phyloP scores from a whole-genome alignment of 2,797 vertebrate species.

The Lutra lutra region DNA sequence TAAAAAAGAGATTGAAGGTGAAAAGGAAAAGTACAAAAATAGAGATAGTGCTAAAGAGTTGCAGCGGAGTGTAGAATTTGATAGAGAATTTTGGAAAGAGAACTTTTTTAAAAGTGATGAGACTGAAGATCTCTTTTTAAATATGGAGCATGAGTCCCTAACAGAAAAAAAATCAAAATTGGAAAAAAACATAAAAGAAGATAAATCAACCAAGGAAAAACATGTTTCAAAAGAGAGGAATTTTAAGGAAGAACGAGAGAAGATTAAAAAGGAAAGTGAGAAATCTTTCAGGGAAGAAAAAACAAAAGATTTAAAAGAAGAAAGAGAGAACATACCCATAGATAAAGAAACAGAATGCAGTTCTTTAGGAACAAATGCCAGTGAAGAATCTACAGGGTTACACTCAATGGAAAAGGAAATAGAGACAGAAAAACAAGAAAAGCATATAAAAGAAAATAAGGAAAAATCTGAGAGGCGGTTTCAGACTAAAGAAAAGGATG shows the following conservation, averaged over 20 bases:
- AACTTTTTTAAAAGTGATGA: conserved; percentile 99
- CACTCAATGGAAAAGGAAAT: conserved; percentile 84
- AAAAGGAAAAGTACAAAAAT: conserved; percentile 93
- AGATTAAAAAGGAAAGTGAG: conserved; percentile 93
- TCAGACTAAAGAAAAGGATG: conserved; percentile 93
- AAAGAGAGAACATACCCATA: conserved; percentile 88
- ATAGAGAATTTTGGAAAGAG: conserved; percentile 99
- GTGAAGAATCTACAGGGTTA: conserved; percentile 77
- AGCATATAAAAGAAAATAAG: conserved; percentile 87
- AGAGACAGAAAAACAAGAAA: conserved; percentile 93
- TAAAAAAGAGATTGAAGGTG: conserved; percentile 93
- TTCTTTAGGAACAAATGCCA: conserved; percentile 74
- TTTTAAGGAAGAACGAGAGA: conserved; percentile 93
- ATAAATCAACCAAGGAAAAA: conserved; percentile 92
- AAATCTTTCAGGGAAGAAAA: conserved; percentile 91
- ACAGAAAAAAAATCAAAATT: conserved; percentile 89
- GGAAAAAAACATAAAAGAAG: conserved; percentile 93
- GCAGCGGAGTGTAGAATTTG: conserved; percentile 97
- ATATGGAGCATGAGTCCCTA: conserved; percentile 89
- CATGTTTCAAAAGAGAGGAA: conserved; percentile 91
- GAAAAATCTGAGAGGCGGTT: conserved; percentile 94
- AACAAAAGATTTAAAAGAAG: conserved; percentile 91
- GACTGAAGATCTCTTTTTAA: conserved; percentile 90
- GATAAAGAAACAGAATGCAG: conserved; percentile 90
- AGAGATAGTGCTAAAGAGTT: conserved; percentile 93